Percentiles rank a stretch among this genome's conserved stretches.
These are phyloP conservation scores for Crotalus helleri DNA, from an alignment of 2,113 vertebrate genomes.

Conservation along the genomic window DNA sequence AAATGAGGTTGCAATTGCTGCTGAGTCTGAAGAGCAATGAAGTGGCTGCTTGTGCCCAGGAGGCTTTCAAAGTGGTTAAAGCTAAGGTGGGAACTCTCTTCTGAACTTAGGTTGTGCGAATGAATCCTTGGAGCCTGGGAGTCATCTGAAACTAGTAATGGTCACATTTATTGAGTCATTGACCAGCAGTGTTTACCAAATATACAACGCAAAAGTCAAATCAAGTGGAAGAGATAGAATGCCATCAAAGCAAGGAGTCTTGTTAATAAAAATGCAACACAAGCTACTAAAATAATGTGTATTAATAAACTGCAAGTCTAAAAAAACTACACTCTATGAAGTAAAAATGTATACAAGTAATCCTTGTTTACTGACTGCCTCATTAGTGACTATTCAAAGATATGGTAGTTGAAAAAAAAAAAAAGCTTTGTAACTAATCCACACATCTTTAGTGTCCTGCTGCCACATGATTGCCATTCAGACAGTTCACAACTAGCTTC, in stretches of 20 bases:
- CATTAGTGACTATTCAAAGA: neutral
- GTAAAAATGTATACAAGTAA: neutral
- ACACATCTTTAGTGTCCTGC: neutral
- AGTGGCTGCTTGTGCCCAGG: slow-evolving; percentile 74
- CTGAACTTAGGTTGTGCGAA: neutral
- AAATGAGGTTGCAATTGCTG: slow-evolving; percentile 77
- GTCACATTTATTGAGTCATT: neutral
- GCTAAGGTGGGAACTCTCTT: slow-evolving; percentile 75
- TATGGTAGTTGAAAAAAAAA: neutral
- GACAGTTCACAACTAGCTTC: neutral
- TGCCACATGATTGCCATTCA: neutral
- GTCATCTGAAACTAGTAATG: neutral
- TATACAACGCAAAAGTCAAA: neutral
- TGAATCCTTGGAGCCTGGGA: neutral
- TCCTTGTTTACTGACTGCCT: neutral
- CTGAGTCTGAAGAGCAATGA: slow-evolving; percentile 66
- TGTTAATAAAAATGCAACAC: neutral
- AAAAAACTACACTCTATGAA: neutral
- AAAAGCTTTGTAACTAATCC: neutral
- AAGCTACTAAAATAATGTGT: neutral
- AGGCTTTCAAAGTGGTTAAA: slow-evolving; percentile 75
- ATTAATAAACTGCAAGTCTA: neutral
- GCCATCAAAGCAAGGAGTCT: neutral
- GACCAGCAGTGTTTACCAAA: neutral
- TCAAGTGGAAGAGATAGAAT: neutral